These are phyloP conservation scores for Brachymystax lenok DNA, from an alignment of 2,797 vertebrate genomes.

Conservation along the genomic window DNA sequence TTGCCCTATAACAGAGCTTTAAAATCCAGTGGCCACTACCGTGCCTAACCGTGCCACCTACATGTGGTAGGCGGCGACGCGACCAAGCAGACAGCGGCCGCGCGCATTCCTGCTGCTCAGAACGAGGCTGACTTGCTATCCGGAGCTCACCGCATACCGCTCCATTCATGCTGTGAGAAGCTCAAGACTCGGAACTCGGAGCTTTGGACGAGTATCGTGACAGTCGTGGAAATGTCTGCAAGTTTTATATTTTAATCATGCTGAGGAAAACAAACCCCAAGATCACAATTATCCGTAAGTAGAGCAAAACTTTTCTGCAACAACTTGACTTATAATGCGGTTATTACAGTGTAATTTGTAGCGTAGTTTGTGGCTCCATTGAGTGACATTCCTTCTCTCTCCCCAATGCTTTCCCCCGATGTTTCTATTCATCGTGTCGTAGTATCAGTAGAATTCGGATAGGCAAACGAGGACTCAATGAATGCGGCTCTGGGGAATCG, in stretches of 20 bases:
- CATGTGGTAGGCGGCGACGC: slow-evolving; percentile 46
- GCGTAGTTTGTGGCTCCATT: slow-evolving; percentile 21
- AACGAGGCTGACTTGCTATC: slow-evolving; percentile 13
- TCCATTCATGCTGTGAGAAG: slow-evolving; percentile 71
- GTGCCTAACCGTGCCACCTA: slow-evolving; percentile 66
- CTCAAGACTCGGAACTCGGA: slow-evolving; percentile 59
- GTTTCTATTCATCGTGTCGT: slow-evolving; percentile 23
- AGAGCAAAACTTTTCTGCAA: slow-evolving; percentile 54
- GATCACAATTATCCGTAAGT: slow-evolving; percentile 77
- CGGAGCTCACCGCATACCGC: slow-evolving; percentile 63
- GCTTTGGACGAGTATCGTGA: slow-evolving; percentile 47
- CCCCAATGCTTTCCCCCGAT: slow-evolving; percentile 11
- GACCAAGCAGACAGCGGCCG: slow-evolving; percentile 39
- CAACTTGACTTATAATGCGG: background rate
- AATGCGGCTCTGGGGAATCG: background rate
- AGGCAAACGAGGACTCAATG: background rate
- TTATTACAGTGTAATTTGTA: slow-evolving; percentile 25
- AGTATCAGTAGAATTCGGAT: slow-evolving; percentile 4
- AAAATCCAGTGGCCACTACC: slow-evolving; percentile 12
- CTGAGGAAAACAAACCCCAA: slow-evolving; percentile 61
- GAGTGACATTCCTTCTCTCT: slow-evolving; percentile 44
- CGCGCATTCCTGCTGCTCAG: slow-evolving; percentile 53
- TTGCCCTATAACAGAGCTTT: background rate
- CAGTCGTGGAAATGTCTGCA: slow-evolving; percentile 55
- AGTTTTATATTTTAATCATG: slow-evolving; percentile 70